phyloP scores from a whole-genome alignment of 2,113 vertebrate species.

The Ursus arctos region DNA sequence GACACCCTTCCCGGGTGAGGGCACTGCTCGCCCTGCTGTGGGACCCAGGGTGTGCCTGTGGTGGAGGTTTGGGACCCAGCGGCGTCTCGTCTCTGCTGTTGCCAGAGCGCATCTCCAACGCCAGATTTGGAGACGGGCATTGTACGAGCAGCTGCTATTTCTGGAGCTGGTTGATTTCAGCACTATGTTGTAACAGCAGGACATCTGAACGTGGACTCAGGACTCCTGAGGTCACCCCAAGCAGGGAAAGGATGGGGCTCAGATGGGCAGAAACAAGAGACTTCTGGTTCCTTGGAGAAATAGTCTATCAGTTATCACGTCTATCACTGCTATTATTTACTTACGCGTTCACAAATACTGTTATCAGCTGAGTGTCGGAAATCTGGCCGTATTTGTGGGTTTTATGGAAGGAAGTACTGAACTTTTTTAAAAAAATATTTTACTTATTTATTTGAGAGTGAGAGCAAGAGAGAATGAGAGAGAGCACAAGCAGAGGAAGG shows the following conservation, averaged over 20 bases:
- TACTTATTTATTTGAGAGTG: no score
- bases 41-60: not conserved
- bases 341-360: not conserved
- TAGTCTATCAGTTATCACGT: not conserved
- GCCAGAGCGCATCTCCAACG: rapidly evolving
- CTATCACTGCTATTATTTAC: not conserved
- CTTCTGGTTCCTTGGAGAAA: not conserved
- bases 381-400: not conserved
- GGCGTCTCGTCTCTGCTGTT: not conserved
- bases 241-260: not conserved
- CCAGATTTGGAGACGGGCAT: not conserved
- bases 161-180: not conserved
- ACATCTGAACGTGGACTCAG: no score
- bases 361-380: not conserved
- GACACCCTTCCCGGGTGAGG: no score
- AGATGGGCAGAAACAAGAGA: not conserved
- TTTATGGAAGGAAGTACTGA: not conserved
- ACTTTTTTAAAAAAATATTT: no score
- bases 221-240: not conserved
- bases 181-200: not conserved
- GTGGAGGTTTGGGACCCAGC: not conserved
- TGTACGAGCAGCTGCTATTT: not conserved
- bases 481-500: no score
- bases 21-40: no score
- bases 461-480: no score